Evolutionary conservation across 2,888 invertebrate species (phyloP).

Genomic region (Anthrax anthrax): DNA sequence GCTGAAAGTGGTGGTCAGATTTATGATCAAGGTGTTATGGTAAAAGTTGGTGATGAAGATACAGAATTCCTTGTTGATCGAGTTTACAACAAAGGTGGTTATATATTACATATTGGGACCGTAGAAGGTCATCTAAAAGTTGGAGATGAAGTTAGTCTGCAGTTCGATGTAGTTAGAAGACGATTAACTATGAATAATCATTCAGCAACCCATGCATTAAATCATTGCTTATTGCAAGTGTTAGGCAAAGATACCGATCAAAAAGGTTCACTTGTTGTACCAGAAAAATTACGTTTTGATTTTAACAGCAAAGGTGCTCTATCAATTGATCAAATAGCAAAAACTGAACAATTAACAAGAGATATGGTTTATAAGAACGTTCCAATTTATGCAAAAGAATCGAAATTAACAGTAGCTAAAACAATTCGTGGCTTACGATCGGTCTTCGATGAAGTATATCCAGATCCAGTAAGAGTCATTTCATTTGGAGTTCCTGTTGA

Average conservation of each 20-base stretch:
- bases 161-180: slow-evolving; percentile 73
- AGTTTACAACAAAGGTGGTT: slow-evolving; percentile 91
- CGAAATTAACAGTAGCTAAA: slow-evolving; percentile 72
- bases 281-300: slow-evolving; percentile 92
- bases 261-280: slow-evolving; percentile 92
- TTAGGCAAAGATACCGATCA: slow-evolving; percentile 87
- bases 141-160: slow-evolving; percentile 70
- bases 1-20: slow-evolving; percentile 99
- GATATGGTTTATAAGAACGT: slow-evolving; percentile 61
- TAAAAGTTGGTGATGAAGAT: slow-evolving; percentile 67
- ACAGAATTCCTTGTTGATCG: slow-evolving; percentile 85
- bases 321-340: slow-evolving; percentile 74
- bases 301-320: slow-evolving; percentile 91
- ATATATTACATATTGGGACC: slow-evolving; percentile 83
- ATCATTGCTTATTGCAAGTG: slow-evolving; percentile 83
- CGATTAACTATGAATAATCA: slow-evolving; percentile 97
- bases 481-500: slow-evolving; percentile 90
- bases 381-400: slow-evolving; percentile 76
- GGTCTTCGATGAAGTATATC: slow-evolving; percentile 98
- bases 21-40: slow-evolving; percentile 86
- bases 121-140: slow-evolving; percentile 70
- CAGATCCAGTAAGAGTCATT: slow-evolving; percentile 88
- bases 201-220: slow-evolving; percentile 93
- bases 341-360: slow-evolving; percentile 67
- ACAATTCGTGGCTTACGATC: slow-evolving; percentile 85